Evolutionary conservation across 2,888 invertebrate genomes (phyloP), one percentile per base, ranked within the genome.

Genomic region (Tanypteryx hageni): DNA sequence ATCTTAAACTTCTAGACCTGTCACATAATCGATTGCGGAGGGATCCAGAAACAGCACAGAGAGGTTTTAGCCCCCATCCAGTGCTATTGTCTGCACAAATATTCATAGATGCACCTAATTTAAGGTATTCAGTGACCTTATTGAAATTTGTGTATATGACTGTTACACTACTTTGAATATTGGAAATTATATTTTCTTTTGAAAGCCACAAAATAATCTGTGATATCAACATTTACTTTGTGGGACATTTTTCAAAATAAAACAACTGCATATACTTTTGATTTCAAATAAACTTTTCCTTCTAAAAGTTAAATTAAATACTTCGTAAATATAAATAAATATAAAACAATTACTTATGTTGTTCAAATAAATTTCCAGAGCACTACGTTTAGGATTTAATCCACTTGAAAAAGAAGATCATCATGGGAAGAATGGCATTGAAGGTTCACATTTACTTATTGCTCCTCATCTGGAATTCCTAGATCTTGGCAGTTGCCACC

Each of bases 371-470:
- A n/a, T n/a, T 64, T 58, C 27, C n/a, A 89, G 89, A 64, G 89
- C 64, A 16, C 44, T 89, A 27, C 61, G 89, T 16, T 64, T 89
- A 27, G 89, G 89, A 64, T 89, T 14, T 61, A 89, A 89, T 64
- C 89, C 89, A 44, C 89, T 89, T 56, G 89, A 89, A 64, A 89
- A 89, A 44, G 89, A 89, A 44, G 89, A 68, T 68, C 64, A 44
- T 16, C 64, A 89, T 89, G 64, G 89, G 18, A 89, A 89, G 89
- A 89, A 11, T n/a, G 18, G 18, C 11, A 18, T 14, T 56, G 44
- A 64, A 89, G 89, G 68, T n/a, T 31, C 31, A n/a, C 89, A 61
- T n/a, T 44, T 89, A 18, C 89, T 89, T 13, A 10, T 56, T 16
- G 89, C 89, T 11, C 89, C 89, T 11, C 44, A 13, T 11, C 44